phyloP scores from a whole-genome alignment of 2,888 invertebrate genomes.

The Podotricha telesiphe region DNA sequence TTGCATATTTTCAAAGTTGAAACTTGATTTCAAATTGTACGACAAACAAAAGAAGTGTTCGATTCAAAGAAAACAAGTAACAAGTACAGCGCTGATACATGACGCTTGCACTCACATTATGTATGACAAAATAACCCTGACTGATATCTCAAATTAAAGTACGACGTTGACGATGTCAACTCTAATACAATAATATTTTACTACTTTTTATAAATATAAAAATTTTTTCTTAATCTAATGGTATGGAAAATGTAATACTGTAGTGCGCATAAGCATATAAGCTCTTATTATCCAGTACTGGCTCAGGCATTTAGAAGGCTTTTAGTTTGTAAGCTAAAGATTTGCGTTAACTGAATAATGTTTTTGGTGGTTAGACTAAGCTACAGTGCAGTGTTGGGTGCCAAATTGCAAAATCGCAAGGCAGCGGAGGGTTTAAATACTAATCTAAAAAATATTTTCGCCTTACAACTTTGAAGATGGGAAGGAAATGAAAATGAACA shows the following conservation, averaged over 20 bases:
- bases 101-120: background rate
- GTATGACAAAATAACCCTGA: conserved; percentile 3
- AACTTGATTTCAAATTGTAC: background rate
- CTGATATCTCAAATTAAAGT: conserved; percentile 2
- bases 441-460: background rate
- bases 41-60: background rate
- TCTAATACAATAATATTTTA: background rate
- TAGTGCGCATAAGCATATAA: background rate
- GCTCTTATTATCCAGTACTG: background rate
- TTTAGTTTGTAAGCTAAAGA: background rate
- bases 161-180: background rate
- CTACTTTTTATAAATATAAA: no score
- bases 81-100: background rate
- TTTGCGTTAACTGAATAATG: background rate
- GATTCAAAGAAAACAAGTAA: background rate
- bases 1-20: no score
- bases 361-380: background rate
- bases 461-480: background rate
- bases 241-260: background rate
- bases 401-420: background rate
- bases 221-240: no score
- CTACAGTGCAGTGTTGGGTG: background rate
- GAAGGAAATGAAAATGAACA: background rate
- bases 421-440: background rate
- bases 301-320: background rate